A percentile compares a stretch with the other conserved stretches of the same genome.
phyloP scores from a whole-genome alignment of 1,140 invertebrate species.

The Pseudomyrmex gracilis region DNA sequence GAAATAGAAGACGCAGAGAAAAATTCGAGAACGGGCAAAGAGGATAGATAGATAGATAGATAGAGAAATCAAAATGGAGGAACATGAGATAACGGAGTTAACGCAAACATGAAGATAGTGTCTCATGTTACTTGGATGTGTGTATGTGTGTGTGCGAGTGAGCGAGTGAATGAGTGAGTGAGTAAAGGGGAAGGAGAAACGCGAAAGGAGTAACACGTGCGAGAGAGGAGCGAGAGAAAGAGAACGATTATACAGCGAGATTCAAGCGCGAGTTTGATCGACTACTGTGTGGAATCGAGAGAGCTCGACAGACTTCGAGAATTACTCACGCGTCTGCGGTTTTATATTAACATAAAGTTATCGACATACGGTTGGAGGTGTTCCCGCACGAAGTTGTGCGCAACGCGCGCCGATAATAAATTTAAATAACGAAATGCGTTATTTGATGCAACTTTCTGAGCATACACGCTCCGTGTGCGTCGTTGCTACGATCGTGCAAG shows the following conservation, averaged over 20 bases:
- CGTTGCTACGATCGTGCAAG: too few species aligned
- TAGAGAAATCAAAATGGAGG: conserved; percentile 68
- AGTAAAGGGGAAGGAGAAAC: conserved; percentile 1
- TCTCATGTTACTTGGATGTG: conserved; percentile 58
- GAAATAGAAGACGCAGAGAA: conserved; percentile 39
- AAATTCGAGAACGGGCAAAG: conserved; percentile 60
- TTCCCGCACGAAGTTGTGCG: too few species aligned
- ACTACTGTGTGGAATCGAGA: conserved; percentile 24
- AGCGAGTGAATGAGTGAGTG: conserved; percentile 20
- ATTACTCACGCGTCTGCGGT: background rate
- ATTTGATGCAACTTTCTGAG: too few species aligned
- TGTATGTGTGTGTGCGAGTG: background rate
- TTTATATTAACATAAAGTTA: conserved; percentile 33
- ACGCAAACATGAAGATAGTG: conserved; percentile 83
- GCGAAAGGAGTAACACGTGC: background rate
- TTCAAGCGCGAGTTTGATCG: conserved; percentile 51
- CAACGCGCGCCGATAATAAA: too few species aligned
- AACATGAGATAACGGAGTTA: conserved; percentile 83
- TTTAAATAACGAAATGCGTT: background rate
- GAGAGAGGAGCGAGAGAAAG: background rate
- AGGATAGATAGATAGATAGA: conserved; percentile 59
- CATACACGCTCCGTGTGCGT: too few species aligned
- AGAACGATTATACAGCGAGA: conserved; percentile 45
- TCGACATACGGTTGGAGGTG: background rate
- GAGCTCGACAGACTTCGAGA: conserved; percentile 35